phyloP scores from a whole-genome alignment of 2,113 vertebrate species.

The Ameiurus melas region DNA sequence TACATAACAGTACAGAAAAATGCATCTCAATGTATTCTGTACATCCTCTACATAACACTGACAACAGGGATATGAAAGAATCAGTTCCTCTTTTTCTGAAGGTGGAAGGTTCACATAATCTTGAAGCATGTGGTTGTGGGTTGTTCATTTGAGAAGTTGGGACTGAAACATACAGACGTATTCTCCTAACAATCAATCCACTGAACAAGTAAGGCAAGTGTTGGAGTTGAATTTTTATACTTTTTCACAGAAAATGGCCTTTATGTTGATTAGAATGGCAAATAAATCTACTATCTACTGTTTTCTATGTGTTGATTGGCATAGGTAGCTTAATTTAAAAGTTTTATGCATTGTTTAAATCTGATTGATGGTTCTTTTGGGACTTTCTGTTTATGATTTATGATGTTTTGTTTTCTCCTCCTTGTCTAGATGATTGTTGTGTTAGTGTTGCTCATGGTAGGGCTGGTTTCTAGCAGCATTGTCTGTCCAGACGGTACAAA shows the following conservation, averaged over 20 bases:
- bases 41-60: neutral
- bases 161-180: neutral
- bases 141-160: neutral
- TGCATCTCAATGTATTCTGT: too few relatives aligned
- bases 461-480: constrained; percentile 51
- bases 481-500: constrained; percentile 61
- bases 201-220: constrained; percentile 17
- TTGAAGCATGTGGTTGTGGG: neutral
- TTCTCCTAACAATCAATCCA: neutral
- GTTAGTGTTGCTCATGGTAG: constrained; percentile 52
- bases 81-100: constrained; percentile 4
- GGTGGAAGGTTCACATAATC: neutral
- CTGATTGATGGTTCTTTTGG: neutral
- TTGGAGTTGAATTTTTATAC: neutral
- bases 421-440: constrained; percentile 62
- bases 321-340: neutral
- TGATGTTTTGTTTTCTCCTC: neutral
- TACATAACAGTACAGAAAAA: too few relatives aligned
- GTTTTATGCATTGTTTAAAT: neutral
- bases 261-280: neutral
- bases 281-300: neutral
- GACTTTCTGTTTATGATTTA: neutral
- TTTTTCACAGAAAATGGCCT: neutral
- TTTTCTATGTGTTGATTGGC: too few relatives aligned
- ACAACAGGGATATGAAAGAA: neutral